Evolutionary conservation across 2,888 invertebrate genomes (phyloP).

Genomic region (Coleophora flavipennella): DNA sequence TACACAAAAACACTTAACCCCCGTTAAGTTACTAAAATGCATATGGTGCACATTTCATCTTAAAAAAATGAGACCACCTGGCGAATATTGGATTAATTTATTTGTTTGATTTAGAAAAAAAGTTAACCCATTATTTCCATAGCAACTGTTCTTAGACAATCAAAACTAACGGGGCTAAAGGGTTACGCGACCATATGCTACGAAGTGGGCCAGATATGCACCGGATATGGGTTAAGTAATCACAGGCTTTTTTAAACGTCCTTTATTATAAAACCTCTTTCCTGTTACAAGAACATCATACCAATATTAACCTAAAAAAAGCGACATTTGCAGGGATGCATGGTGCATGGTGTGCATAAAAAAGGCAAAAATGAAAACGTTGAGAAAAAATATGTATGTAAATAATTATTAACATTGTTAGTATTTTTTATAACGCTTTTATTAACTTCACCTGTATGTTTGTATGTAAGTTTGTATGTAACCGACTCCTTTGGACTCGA

Average conservation of each 20-base stretch:
- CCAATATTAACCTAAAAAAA: constrained; percentile 38
- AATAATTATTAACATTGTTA: too few species aligned
- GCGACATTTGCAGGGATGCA: constrained; percentile 48
- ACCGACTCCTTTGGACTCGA: too few species aligned
- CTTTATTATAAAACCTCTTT: constrained; percentile 52
- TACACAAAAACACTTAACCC: too few species aligned
- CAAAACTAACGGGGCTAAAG: constrained; percentile 66
- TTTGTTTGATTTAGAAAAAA: constrained; percentile 28
- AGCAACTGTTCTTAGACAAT: constrained; percentile 60
- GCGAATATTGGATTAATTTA: constrained; percentile 33
- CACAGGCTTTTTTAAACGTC: constrained; percentile 53
- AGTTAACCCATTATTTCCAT: constrained; percentile 44
- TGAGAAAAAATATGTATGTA: too few species aligned
- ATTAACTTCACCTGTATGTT: too few species aligned
- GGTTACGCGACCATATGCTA: constrained; percentile 63
- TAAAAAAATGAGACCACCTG: constrained; percentile 29
- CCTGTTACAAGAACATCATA: constrained; percentile 50
- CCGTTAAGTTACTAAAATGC: neutral
- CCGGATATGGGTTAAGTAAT: constrained; percentile 71
- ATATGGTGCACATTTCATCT: constrained; percentile 1
- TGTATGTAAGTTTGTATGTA: too few species aligned
- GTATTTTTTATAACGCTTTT: too few species aligned
- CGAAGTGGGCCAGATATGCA: constrained; percentile 28
- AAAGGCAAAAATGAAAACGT: too few species aligned
- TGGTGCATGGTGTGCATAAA: constrained; percentile 33